Conservation (phyloP, 2,113 vertebrate species). For the Tragelaphus buxtoni region DNA sequence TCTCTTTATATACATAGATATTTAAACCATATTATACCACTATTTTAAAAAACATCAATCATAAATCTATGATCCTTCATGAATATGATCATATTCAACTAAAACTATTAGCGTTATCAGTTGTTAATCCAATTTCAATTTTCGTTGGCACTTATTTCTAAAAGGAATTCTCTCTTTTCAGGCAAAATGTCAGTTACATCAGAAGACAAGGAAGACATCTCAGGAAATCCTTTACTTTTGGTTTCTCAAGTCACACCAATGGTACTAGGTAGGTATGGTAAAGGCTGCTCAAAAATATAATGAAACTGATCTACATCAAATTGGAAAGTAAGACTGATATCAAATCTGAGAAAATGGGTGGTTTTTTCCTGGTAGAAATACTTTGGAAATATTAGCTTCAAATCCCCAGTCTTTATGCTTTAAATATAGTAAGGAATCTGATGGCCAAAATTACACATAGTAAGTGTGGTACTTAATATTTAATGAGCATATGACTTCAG, state of each 20-base stretch:
- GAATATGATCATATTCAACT: neutral
- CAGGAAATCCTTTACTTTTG: slow-evolving; percentile 76
- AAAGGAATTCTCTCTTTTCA: slow-evolving; percentile 54
- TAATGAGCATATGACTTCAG: neutral
- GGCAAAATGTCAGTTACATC: slow-evolving; percentile 75
- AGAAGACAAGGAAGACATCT: slow-evolving; percentile 76
- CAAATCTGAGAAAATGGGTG: neutral
- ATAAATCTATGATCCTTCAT: neutral
- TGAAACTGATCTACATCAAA: neutral
- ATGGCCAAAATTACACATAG: neutral
- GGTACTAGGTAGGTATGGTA: slow-evolving; percentile 80
- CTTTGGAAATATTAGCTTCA: neutral
- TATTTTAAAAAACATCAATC: neutral
- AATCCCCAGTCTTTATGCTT: neutral
- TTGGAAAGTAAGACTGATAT: neutral
- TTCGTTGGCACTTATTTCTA: slow-evolving; percentile 60
- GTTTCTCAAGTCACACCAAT: slow-evolving; percentile 75
- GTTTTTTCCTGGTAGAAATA: neutral
- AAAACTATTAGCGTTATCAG: neutral
- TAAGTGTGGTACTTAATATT: neutral
- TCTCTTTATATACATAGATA: neutral
- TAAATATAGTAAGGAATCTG: neutral
- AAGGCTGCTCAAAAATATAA: neutral
- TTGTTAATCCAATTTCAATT: neutral
- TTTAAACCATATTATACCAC: neutral